A percentile compares a stretch with the other conserved stretches of the same genome.
These are phyloP conservation scores for Drosophila ohnishii DNA, from an alignment of 1,140 invertebrate species.

Conservation along the genomic window DNA sequence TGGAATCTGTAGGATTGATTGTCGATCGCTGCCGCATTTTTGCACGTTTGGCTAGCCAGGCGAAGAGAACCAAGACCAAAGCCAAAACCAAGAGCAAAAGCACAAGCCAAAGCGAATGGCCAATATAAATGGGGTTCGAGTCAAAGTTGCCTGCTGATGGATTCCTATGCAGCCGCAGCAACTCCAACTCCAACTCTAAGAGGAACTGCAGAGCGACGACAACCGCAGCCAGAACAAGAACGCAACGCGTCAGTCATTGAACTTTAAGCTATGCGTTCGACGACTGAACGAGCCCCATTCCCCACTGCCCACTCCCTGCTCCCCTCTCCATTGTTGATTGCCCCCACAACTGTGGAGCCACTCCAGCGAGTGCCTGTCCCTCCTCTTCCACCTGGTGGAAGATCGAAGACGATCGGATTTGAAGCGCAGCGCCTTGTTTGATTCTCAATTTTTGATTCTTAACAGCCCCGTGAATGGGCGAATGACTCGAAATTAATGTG, in stretches of 20 bases:
- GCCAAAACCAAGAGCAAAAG: slow-evolving; percentile 6
- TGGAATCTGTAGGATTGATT: slow-evolving; percentile 78
- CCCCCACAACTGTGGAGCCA: slow-evolving; percentile 27
- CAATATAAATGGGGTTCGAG: slow-evolving; percentile 52
- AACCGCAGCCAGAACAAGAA: slow-evolving; percentile 43
- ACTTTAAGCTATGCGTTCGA: slow-evolving; percentile 75
- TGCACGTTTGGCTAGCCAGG: slow-evolving; percentile 58
- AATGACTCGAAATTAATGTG: slow-evolving; percentile 69
- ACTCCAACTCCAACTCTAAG: slow-evolving; percentile 17
- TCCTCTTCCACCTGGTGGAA: slow-evolving; percentile 4
- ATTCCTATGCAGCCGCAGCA: slow-evolving; percentile 63
- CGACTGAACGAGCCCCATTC: slow-evolving; percentile 21
- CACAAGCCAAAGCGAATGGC: slow-evolving; percentile 42
- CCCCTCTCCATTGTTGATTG: slow-evolving; percentile 29
- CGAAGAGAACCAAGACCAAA: slow-evolving; percentile 36
- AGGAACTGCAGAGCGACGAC: slow-evolving; percentile 20
- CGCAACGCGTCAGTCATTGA: slow-evolving; percentile 76
- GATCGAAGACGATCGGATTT: slow-evolving; percentile 52
- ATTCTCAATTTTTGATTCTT: slow-evolving; percentile 57
- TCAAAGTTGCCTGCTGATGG: slow-evolving; percentile 52
- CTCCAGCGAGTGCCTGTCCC: slow-evolving; percentile 4
- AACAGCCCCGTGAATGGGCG: slow-evolving; percentile 27
- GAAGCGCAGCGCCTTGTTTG: slow-evolving; percentile 46
- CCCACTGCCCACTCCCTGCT: slow-evolving; percentile 7
- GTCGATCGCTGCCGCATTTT: slow-evolving; percentile 69